Base-by-base conservation (phyloP, 2,113 vertebrate genomes). In the Eidolon helvum region DNA sequence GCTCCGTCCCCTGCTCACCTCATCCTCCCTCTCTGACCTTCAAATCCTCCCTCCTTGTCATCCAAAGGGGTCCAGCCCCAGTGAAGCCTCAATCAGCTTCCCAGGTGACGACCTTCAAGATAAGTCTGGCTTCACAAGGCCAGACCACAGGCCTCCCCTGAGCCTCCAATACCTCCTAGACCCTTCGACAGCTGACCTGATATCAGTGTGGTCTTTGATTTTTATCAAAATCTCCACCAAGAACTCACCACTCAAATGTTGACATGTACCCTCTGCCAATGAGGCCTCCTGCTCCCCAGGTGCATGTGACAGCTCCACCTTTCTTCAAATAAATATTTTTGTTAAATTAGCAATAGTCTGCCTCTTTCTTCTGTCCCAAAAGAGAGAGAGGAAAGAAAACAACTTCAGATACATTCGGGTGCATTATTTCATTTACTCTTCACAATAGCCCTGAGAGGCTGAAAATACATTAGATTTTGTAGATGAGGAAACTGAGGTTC, bases 291-390 rank as follows among this genome's bases (percentile, higher is more conserved):
- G 0, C 9, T n/a, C 30, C 48, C 24, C 1, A 26, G 55, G 50
- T 10, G 14, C 75, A n/a, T 0, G 0, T 18, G 45, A 68, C 24
- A 4, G 24, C 12, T 4, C 61, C 35, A 40, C 7, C 50, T 90
- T 55, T n/a, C 65, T 69, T 45, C 69, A 50, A 94, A 78, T 96
- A 93, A 96, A 90, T 78, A 59, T 92, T 96, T 86, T 65, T 90
- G 35, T 90, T 88, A 63, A 40, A 61, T 63, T 88, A 69, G 35
- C 69, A 74, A 61, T n/a, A 26, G n/a, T 87, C 40, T 48, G 66
- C 21, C 57, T 68, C 68, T 91, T 88, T 63, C 74, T 83, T 87
- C 63, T 78, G 82, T 61, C 24, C 43, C 55, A 38, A 48, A 78
- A 50, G 26, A 78, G 48, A 59, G 72, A 48, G 28, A n/a, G 18